A percentile compares a stretch with the other conserved stretches of the same genome.
phyloP scores from a whole-genome alignment of 2,888 invertebrate species.

The Trissolcus brochymenae region DNA sequence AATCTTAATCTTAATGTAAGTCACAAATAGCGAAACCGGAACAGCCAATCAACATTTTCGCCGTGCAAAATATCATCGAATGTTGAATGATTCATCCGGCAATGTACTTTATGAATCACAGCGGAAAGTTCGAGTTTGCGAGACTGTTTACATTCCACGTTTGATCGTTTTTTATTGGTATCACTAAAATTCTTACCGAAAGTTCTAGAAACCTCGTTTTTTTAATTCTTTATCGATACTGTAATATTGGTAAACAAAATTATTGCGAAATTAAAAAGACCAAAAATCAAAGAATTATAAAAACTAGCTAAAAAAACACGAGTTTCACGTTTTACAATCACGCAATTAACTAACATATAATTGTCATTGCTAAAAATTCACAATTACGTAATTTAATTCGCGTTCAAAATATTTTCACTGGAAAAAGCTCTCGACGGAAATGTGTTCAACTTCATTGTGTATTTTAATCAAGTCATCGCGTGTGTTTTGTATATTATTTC shows the following conservation, averaged over 20 bases:
- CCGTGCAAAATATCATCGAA: too few species aligned
- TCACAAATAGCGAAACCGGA: slow-evolving; percentile 4
- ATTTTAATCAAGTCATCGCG: slow-evolving; percentile 16
- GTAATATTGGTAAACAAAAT: not conserved
- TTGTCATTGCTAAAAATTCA: too few species aligned
- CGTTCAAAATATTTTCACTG: slow-evolving; percentile 7
- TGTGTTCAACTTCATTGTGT: slow-evolving; percentile 10
- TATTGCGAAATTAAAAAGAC: slow-evolving; percentile 8
- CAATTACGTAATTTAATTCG: slow-evolving; percentile 7
- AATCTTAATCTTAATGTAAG: slow-evolving; percentile 32
- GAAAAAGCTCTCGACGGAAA: slow-evolving; percentile 19
- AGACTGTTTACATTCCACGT: slow-evolving; percentile 13
- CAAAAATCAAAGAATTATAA: not conserved
- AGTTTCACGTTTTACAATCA: too few species aligned
- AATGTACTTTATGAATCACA: too few species aligned
- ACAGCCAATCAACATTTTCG: too few species aligned
- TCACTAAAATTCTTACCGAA: too few species aligned
- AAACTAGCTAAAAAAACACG: not conserved
- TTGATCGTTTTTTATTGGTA: not conserved
- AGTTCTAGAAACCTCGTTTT: not conserved
- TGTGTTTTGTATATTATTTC: slow-evolving; percentile 17
- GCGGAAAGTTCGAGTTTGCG: slow-evolving; percentile 2
- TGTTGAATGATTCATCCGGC: too few species aligned
- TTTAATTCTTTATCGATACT: not conserved
- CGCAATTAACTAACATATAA: slow-evolving; percentile 11